These are phyloP conservation scores for Xanthostigma xanthostigma DNA, from an alignment of 2,888 invertebrate species.

Conservation along the genomic window DNA sequence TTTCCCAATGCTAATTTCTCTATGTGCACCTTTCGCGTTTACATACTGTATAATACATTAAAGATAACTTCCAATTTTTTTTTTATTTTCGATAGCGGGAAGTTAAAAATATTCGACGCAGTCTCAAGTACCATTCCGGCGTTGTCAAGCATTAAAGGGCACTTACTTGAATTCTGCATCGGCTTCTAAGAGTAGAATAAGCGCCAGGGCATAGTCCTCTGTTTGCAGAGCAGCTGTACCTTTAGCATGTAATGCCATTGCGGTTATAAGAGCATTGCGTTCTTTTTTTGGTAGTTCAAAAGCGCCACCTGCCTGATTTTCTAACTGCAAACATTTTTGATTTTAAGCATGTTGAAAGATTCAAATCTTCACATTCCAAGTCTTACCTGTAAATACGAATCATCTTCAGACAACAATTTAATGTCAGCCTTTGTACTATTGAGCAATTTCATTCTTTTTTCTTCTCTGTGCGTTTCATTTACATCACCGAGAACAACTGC, in stretches of 20 bases:
- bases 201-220: conserved; percentile 50
- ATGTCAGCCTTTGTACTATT: conserved; percentile 28
- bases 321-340: conserved; percentile 32
- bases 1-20: too few species aligned
- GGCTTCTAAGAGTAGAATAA: conserved; percentile 62
- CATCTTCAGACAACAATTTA: conserved; percentile 32
- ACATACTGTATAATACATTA: too few species aligned
- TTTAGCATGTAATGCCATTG: conserved; percentile 67
- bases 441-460: conserved; percentile 22
- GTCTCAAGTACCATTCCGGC: background rate
- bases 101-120: background rate
- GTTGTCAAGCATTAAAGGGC: conserved; percentile 6
- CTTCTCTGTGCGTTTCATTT: conserved; percentile 22
- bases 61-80: too few species aligned
- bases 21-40: too few species aligned
- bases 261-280: conserved; percentile 52
- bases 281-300: conserved; percentile 56
- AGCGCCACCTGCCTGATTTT: conserved; percentile 64
- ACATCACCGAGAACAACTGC: conserved; percentile 30
- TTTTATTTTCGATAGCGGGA: too few species aligned
- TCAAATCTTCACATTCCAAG: background rate
- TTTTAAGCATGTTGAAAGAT: conserved; percentile 1
- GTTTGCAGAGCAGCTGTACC: conserved; percentile 51
- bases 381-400: conserved; percentile 38
- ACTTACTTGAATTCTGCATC: conserved; percentile 50